These are phyloP conservation scores for Willisornis vidua DNA, from an alignment of 2,113 vertebrate genomes.

Conservation along the genomic window DNA sequence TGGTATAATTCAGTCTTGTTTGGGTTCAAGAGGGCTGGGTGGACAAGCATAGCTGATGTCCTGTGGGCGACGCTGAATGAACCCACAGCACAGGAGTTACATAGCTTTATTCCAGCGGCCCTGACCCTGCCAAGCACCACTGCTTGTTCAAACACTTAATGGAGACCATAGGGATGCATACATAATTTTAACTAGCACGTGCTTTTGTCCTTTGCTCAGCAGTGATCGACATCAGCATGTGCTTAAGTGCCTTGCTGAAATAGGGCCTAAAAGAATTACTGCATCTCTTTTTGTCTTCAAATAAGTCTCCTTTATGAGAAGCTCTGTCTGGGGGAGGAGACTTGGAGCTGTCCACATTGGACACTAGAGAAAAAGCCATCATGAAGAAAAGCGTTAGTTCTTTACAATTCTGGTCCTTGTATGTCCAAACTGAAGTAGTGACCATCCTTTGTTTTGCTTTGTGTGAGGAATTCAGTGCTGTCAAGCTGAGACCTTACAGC, in stretches of 20 bases:
- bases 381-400: slow-evolving; percentile 10
- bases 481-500: not conserved
- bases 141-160: not conserved
- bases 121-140: not conserved
- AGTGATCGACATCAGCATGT: not conserved
- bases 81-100: not conserved
- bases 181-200: not conserved
- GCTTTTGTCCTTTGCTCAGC: slow-evolving; percentile 10
- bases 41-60: not conserved
- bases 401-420: not conserved
- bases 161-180: not conserved
- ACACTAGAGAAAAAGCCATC: slow-evolving; percentile 13
- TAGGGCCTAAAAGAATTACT: not conserved
- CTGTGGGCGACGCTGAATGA: rapidly evolving
- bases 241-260: slow-evolving; percentile 46
- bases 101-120: not conserved
- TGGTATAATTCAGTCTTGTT: not conserved
- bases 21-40: not conserved
- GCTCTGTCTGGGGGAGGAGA: not conserved
- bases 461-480: not conserved
- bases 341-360: slow-evolving; percentile 24
- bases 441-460: not conserved
- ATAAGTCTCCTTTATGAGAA: not conserved
- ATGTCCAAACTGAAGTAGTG: not conserved
- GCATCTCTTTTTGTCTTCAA: not conserved